Base-by-base conservation (phyloP, 1,140 invertebrate species). In the Pristionchus pacificus region DNA sequence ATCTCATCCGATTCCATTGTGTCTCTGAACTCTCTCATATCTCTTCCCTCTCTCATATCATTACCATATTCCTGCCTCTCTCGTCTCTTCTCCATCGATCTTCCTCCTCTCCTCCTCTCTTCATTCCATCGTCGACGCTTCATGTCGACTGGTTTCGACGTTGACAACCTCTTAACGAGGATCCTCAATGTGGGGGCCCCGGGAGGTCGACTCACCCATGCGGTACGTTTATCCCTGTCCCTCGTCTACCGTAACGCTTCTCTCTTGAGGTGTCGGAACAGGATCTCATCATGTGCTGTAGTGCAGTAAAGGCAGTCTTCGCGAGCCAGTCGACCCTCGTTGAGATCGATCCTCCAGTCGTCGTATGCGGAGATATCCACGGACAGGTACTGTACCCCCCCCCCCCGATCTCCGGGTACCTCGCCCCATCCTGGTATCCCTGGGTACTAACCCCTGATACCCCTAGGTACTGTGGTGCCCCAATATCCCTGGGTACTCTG, bases 341-440 rank as follows among this genome's bases (percentile, higher is more conserved):
- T 33, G 79, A 80, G 61, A 66, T 80, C 49, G 74, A 80, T n/a
- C 72, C 78, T 6, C 77, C 79, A 1, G 77, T 86, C 27, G 85
- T 83, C 66, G 83, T 87, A 19, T 87, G 86, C 83, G 87, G 87
- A 49, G 87, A 88, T 76, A 86, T 88, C 38, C 87, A 88, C 79
- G 87, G 87, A 67, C 87, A 88, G 29, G 29, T 61, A 61, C 25
- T 15, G 0, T 24, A 30, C 25, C 0, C 15, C 25, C 25, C 25
- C 24, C 55, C 55, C 24, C n/a, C n/a, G n/a, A n/a, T n/a, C n/a
- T n/a, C n/a, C n/a, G n/a, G n/a, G n/a, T n/a, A n/a, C n/a, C n/a
- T n/a, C n/a, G n/a, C n/a, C n/a, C n/a, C n/a, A n/a, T n/a, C n/a
- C n/a, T n/a, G n/a, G n/a, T n/a, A n/a, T n/a, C n/a, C n/a, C n/a